phyloP scores from a whole-genome alignment of 1,140 invertebrate species.

The Ephestia elutella region DNA sequence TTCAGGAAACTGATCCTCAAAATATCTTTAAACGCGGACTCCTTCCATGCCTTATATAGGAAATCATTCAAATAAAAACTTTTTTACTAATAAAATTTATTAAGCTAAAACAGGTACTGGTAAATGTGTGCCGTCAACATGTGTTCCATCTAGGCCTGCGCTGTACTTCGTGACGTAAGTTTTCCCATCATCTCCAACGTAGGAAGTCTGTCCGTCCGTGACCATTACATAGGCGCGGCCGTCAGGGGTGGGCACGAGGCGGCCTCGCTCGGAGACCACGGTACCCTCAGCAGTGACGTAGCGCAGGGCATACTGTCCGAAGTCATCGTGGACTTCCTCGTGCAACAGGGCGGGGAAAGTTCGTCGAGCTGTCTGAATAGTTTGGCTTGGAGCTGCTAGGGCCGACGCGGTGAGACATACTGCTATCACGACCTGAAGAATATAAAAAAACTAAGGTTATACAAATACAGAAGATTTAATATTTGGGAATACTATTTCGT shows the following conservation, averaged over 20 bases:
- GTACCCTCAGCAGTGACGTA: conserved; percentile 61
- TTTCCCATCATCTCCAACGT: conserved; percentile 50
- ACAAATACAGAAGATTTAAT: not conserved
- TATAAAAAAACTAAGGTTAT: not conserved
- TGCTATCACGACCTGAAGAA: conserved; percentile 15
- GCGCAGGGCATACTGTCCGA: conserved; percentile 57
- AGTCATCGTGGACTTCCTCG: conserved; percentile 56
- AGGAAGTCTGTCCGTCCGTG: conserved; percentile 46
- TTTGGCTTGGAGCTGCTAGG: not conserved
- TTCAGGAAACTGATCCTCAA: too few relatives aligned
- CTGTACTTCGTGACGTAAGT: conserved; percentile 54
- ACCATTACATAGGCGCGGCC: conserved; percentile 46
- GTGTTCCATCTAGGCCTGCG: conserved; percentile 51
- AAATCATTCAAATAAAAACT: not conserved
- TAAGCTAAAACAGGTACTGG: conserved; percentile 10
- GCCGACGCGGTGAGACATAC: conserved; percentile 13
- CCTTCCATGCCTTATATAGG: too few relatives aligned
- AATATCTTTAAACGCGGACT: too few relatives aligned
- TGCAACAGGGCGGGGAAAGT: conserved; percentile 32
- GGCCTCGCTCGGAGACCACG: conserved; percentile 45
- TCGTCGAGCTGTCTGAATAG: not conserved
- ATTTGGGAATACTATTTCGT: too few relatives aligned
- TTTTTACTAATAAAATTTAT: not conserved
- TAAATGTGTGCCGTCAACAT: conserved; percentile 35
- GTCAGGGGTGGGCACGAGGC: conserved; percentile 40